Evolutionary conservation across 2,113 vertebrate species (phyloP).

Genomic region (Myotis brandtii): DNA sequence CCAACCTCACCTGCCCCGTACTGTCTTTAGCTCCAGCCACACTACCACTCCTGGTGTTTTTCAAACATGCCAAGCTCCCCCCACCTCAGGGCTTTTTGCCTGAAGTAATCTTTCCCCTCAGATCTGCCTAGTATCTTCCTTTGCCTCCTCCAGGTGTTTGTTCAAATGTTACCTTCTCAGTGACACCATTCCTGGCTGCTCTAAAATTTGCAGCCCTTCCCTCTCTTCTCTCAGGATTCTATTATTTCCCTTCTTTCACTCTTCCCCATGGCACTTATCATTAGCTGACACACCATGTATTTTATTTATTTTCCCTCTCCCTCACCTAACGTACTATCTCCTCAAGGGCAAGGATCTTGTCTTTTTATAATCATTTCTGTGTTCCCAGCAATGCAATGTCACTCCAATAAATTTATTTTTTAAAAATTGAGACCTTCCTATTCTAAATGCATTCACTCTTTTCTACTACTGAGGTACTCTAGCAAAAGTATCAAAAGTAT

Average conservation of each 20-base stretch:
- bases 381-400: background rate
- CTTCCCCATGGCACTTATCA: no score
- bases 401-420: background rate
- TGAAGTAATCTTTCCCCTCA: background rate
- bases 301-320: background rate
- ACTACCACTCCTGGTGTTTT: background rate
- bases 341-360: background rate
- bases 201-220: background rate
- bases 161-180: background rate
- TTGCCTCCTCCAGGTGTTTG: background rate
- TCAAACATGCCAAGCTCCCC: background rate
- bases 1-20: background rate
- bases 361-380: background rate
- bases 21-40: background rate
- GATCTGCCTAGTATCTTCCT: background rate
- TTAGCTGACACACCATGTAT: background rate
- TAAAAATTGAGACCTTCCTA: background rate
- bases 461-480: background rate
- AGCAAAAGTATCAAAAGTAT: conserved; percentile 37
- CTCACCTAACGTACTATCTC: background rate
- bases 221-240: background rate
- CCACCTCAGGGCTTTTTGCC: background rate
- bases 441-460: background rate
- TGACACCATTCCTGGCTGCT: background rate
- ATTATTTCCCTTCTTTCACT: background rate